Conservation (phyloP, 1,140 invertebrate genomes). For the Aricia agestis region DNA sequence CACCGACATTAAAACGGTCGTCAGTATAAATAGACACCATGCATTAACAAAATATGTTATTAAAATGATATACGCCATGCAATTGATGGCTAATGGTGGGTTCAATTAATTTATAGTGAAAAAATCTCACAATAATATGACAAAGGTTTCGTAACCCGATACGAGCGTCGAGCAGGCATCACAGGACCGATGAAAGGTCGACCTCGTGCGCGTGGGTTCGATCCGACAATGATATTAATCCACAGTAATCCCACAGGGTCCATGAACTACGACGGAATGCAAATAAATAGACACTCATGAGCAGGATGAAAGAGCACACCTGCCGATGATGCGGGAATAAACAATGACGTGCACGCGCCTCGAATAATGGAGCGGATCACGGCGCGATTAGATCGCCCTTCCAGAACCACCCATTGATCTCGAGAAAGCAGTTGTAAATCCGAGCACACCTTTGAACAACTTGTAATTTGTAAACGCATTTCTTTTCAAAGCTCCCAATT, state of each 20-base stretch:
- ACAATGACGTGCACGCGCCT: constrained; percentile 55
- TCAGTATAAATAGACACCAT: neutral
- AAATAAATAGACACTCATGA: constrained; percentile 67
- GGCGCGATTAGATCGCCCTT: constrained; percentile 37
- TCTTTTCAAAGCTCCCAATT: neutral
- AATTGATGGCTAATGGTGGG: neutral
- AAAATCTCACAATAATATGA: constrained; percentile 15
- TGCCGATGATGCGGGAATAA: constrained; percentile 59
- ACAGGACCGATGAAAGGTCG: constrained; percentile 55
- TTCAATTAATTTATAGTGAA: constrained; percentile 10
- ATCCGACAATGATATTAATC: constrained; percentile 41
- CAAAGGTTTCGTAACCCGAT: constrained; percentile 29
- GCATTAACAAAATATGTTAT: constrained; percentile 17
- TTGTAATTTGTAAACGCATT: constrained; percentile 22
- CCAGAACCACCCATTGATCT: constrained; percentile 38
- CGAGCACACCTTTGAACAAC: constrained; percentile 20
- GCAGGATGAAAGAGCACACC: constrained; percentile 63
- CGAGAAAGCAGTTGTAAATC: constrained; percentile 27
- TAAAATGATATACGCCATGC: constrained; percentile 7
- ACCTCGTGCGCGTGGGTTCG: constrained; percentile 49
- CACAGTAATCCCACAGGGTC: constrained; percentile 41
- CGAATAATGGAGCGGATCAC: constrained; percentile 37
- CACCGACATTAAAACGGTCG: neutral
- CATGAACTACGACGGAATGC: constrained; percentile 64
- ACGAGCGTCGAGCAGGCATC: constrained; percentile 33